A percentile compares a stretch with the other conserved stretches of the same genome.
These are phyloP conservation scores for Parnassius apollo DNA, from an alignment of 2,888 invertebrate species.

Conservation along the genomic window DNA sequence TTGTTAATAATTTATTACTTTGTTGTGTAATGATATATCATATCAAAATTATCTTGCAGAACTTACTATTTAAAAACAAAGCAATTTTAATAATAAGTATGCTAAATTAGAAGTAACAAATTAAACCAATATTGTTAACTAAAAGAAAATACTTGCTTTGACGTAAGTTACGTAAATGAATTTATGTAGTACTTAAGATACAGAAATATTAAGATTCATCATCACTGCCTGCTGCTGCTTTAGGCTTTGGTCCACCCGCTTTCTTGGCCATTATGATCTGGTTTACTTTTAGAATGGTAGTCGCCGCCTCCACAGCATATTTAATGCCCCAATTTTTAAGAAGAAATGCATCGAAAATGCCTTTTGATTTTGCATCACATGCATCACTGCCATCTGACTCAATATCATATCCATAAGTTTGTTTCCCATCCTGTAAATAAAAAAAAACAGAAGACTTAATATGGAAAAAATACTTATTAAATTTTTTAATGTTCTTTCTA, in stretches of 20 bases:
- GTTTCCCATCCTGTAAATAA: constrained; percentile 84
- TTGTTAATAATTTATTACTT: too few relatives aligned
- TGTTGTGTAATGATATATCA: too few relatives aligned
- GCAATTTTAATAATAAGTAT: constrained; percentile 8
- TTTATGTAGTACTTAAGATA: not conserved
- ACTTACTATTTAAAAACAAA: not conserved
- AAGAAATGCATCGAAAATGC: constrained; percentile 90
- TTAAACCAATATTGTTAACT: not conserved
- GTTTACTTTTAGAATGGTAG: constrained; percentile 95
- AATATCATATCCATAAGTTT: constrained; percentile 92
- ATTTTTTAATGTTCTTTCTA: too few relatives aligned
- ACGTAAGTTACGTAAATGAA: not conserved
- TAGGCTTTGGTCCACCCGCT: constrained; percentile 96
- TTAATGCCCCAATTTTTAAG: constrained; percentile 97
- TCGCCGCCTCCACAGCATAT: constrained; percentile 96
- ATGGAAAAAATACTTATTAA: too few relatives aligned
- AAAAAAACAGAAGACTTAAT: too few relatives aligned
- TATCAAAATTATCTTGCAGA: too few relatives aligned
- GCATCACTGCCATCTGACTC: constrained; percentile 87
- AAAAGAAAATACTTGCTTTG: not conserved
- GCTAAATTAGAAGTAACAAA: constrained; percentile 9
- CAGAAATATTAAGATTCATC: constrained; percentile 83
- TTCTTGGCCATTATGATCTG: constrained; percentile 99
- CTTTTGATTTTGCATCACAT: constrained; percentile 88
- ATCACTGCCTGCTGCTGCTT: constrained; percentile 84